phyloP scores from a whole-genome alignment of 2,888 invertebrate genomes.

The Trissolcus japonicus region DNA sequence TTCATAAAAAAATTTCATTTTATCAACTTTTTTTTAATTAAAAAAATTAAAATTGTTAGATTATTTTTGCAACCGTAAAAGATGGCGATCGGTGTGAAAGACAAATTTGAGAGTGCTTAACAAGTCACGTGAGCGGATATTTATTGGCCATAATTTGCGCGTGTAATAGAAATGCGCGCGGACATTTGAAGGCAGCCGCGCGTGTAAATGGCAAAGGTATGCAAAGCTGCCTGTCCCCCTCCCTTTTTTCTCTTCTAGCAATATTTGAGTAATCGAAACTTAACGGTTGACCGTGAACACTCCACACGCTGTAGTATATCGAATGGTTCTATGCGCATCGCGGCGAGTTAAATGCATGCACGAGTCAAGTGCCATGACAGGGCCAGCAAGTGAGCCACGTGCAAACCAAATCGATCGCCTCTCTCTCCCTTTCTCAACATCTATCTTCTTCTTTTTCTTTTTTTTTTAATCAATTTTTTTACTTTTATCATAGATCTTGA shows the following conservation, averaged over 20 bases:
- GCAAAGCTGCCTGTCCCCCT: conserved; percentile 50
- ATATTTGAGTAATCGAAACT: conserved; percentile 67
- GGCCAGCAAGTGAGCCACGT: conserved; percentile 31
- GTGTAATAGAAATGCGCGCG: conserved; percentile 46
- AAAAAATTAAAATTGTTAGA: too few relatives aligned
- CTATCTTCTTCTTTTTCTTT: too few relatives aligned
- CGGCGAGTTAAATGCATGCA: conserved; percentile 46
- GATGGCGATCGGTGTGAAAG: background rate
- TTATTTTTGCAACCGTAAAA: too few relatives aligned
- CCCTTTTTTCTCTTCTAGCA: conserved; percentile 61
- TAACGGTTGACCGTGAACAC: conserved; percentile 65
- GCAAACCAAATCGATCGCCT: too few relatives aligned
- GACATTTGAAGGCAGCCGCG: conserved; percentile 20
- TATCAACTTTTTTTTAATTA: too few relatives aligned
- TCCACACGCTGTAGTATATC: conserved; percentile 34
- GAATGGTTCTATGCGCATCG: conserved; percentile 51
- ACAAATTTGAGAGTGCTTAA: conserved; percentile 29
- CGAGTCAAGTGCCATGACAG: conserved; percentile 53
- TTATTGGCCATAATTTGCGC: conserved; percentile 49
- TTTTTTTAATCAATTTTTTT: too few relatives aligned
- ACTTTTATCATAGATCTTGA: too few relatives aligned
- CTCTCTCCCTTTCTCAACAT: too few relatives aligned
- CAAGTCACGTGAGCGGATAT: conserved; percentile 40
- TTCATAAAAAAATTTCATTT: too few relatives aligned
- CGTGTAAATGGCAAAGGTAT: conserved; percentile 44